phyloP scores from a whole-genome alignment of 2,888 invertebrate genomes.

The Eupeodes latifasciatus region DNA sequence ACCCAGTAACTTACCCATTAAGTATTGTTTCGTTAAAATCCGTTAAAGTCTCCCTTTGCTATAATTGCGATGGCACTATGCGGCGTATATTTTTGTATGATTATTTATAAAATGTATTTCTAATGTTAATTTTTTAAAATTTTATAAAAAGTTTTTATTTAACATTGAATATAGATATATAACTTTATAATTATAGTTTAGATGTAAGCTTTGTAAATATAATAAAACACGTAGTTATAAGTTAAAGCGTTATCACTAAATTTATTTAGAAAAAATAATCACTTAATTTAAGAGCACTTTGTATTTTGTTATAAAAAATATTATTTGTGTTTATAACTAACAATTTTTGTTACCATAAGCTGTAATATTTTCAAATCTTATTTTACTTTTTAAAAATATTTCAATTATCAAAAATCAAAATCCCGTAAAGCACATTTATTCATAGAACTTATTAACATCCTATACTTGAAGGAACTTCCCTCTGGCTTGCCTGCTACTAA shows the following conservation, averaged over 20 bases:
- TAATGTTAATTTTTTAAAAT: constrained; percentile 23
- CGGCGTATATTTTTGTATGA: constrained; percentile 35
- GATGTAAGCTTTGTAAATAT: constrained; percentile 53
- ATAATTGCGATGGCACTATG: constrained; percentile 33
- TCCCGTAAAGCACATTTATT: constrained; percentile 64
- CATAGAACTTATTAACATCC: constrained; percentile 48
- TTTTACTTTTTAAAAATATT: neutral
- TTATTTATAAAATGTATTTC: neutral
- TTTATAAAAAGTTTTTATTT: constrained; percentile 29
- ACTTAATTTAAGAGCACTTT: constrained; percentile 75
- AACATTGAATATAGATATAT: constrained; percentile 38
- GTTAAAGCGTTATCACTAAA: constrained; percentile 68
- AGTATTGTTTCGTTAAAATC: neutral
- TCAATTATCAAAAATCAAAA: constrained; percentile 12
- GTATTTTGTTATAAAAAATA: constrained; percentile 53
- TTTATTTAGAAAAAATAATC: constrained; percentile 54
- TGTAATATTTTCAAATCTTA: neutral
- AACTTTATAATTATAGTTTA: neutral
- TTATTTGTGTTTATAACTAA: neutral
- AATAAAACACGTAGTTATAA: constrained; percentile 60
- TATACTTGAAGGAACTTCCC: constrained; percentile 54
- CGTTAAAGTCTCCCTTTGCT: neutral
- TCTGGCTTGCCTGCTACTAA: constrained; percentile 68
- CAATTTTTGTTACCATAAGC: neutral
- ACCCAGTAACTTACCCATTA: constrained; percentile 5